Evolutionary conservation across 1,140 invertebrate genomes (phyloP), one percentile per base, ranked within the genome.

Genomic region (Cyphomyrmex costatus): DNA sequence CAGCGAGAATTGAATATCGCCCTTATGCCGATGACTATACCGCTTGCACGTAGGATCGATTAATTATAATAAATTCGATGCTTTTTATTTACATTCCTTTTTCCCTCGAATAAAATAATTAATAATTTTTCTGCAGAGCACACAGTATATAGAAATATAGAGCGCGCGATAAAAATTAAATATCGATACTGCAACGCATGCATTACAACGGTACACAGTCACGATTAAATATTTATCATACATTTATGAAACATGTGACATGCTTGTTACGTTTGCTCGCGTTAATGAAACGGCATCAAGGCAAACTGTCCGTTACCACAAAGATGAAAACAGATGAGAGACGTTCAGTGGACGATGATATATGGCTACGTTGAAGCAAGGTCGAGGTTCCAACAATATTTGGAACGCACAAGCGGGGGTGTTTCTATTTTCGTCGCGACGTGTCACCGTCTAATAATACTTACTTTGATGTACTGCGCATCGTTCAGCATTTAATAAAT

Each of bases 361-460:
- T 74, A 83, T 60, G 36, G 33, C 36, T 60, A 24, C 49, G 36
- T 33, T 33, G 27, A 83, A 60, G 53, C 79, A 82, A 82, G 77
- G 65, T 70, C 78, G 85, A 86, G 77, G 65, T 49, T 74, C 24
- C 61, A 21, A 51, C 27, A 73, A 86, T 84, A 86, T 66, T 51
- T 46, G 70, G 80, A 89, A 87, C 80, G 56, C 66, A 84, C 61
- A 53, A 51, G 92, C 91, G 92, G 86, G 92, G 92, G 92, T 92
- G 91, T 91, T 74, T 60, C 90, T 92, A 93, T 93, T 92, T 91
- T 84, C 49, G 91, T 79, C 53, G 66, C 51, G 60, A 80, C 66
- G 73, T 92, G 87, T 90, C 90, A 88, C 89, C 74, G 89, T 86
- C 92, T 94, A 94, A 94, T 94, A 94, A 94, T 94, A 94, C 77